Conservation (phyloP, 2,888 invertebrate genomes). For the Nematopogon swammerdamellus region DNA sequence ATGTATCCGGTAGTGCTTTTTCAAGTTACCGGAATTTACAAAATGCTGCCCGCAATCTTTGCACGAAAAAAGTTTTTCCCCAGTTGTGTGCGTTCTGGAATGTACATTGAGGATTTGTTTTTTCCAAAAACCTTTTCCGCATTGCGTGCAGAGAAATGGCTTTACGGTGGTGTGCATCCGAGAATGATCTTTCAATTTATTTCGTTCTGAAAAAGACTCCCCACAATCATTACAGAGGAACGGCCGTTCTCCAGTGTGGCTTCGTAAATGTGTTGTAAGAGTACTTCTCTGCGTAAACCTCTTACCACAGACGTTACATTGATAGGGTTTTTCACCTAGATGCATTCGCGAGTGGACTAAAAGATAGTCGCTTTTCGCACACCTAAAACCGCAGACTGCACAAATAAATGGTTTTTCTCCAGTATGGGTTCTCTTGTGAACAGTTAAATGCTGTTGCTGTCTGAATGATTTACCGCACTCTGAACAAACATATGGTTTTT, state of each 20-base stretch:
- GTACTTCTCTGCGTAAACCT: background rate
- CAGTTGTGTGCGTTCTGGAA: constrained; percentile 8
- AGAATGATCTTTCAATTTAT: background rate
- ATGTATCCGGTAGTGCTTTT: background rate
- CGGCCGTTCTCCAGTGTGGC: background rate
- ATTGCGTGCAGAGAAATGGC: constrained; percentile 6
- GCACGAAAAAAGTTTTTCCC: background rate
- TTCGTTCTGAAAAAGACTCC: background rate
- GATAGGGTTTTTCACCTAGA: background rate
- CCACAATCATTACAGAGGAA: background rate
- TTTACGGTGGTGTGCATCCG: background rate
- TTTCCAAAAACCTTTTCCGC: constrained; percentile 8
- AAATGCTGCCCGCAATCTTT: background rate
- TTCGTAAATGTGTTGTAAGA: background rate
- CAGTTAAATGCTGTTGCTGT: background rate
- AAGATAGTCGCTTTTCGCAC: background rate
- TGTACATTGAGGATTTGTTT: constrained; percentile 7
- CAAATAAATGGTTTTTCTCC: constrained; percentile 1
- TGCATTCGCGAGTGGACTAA: background rate
- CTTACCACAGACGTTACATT: background rate
- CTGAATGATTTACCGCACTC: background rate
- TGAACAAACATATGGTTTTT: background rate
- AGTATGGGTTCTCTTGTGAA: background rate
- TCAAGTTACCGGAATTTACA: background rate
- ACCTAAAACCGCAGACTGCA: background rate